Conservation (phyloP, 2,797 vertebrate species). For the Pelodytes ibericus region DNA sequence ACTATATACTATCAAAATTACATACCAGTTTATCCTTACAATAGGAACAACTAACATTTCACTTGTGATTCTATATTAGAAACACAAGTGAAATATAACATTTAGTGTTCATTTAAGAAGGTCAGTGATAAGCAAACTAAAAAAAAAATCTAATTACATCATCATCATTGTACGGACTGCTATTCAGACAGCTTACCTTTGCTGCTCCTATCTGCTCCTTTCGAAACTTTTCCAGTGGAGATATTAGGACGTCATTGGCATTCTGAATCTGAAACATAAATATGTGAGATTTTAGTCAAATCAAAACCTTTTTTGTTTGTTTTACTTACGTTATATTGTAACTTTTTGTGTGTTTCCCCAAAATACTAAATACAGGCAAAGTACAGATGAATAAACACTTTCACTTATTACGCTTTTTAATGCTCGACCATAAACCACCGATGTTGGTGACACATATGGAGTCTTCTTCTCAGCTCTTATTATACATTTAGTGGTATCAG, state of each 20-base stretch:
- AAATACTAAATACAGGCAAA: neutral
- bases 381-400: neutral
- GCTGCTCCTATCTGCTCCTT: conserved; percentile 98
- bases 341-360: neutral
- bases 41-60: too few species aligned
- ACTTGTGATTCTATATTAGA: too few species aligned
- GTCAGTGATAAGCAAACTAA: too few species aligned
- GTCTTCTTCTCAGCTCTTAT: neutral
- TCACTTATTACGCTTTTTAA: neutral
- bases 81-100: too few species aligned
- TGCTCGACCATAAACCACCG: neutral
- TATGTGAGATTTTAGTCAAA: conserved; percentile 14
- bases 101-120: too few species aligned
- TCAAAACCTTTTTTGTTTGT: conserved; percentile 25
- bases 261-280: conserved; percentile 89
- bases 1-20: too few species aligned
- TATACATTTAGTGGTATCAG: neutral
- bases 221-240: conserved; percentile 94
- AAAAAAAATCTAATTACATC: too few species aligned
- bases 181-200: conserved; percentile 83
- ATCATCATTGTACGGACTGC: too few species aligned
- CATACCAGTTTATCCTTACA: too few species aligned
- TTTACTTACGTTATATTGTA: neutral
- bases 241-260: conserved; percentile 94
- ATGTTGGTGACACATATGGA: neutral